phyloP scores from a whole-genome alignment of 2,888 invertebrate species.

The Meteorus cinctellus region DNA sequence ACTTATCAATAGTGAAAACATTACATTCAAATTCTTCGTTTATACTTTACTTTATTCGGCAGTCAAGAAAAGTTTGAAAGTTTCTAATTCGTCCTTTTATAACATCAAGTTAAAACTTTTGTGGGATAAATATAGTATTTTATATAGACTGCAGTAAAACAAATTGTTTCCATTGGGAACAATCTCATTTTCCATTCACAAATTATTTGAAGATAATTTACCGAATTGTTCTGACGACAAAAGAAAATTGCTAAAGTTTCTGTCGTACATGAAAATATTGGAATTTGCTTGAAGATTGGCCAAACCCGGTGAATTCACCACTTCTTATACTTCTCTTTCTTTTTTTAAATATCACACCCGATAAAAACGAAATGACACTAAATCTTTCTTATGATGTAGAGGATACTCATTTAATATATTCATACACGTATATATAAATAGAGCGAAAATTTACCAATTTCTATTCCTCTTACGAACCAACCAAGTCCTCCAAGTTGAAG shows the following conservation, averaged over 20 bases:
- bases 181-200: constrained; percentile 6
- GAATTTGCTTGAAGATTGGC: constrained; percentile 12
- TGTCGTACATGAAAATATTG: constrained; percentile 7
- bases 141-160: constrained; percentile 1
- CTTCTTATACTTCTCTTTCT: neutral
- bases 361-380: neutral
- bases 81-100: too few species aligned
- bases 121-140: constrained; percentile 3
- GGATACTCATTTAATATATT: neutral
- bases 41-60: too few species aligned
- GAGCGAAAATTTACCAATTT: neutral
- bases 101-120: neutral
- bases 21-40: too few species aligned
- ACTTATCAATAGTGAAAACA: too few species aligned
- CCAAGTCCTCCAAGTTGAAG: neutral
- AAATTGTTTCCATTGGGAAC: neutral
- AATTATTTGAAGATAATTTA: constrained; percentile 35
- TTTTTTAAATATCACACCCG: constrained; percentile 13
- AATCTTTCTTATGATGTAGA: neutral
- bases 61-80: too few species aligned
- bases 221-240: constrained; percentile 39
- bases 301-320: neutral
- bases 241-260: constrained; percentile 31
- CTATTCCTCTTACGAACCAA: neutral
- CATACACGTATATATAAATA: neutral